Conservation (phyloP, 2,113 vertebrate genomes). For the Junco hyemalis region DNA sequence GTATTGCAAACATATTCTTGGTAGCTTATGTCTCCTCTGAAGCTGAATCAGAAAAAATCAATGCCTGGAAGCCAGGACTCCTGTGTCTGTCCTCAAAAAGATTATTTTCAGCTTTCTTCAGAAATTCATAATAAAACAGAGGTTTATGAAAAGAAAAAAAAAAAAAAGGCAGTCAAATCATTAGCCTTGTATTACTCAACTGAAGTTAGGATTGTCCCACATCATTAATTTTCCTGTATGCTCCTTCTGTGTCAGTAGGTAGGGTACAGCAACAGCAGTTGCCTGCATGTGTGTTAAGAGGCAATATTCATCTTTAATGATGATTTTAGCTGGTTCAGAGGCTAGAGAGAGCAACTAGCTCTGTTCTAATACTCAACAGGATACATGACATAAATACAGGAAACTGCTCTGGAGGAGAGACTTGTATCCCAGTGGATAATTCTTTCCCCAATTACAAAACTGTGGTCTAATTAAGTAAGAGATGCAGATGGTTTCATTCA, state of each 20-base stretch:
- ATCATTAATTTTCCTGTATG: background rate
- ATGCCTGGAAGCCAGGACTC: background rate
- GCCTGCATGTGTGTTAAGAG: background rate
- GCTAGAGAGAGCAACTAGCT: background rate
- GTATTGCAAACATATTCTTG: background rate
- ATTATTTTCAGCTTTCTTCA: background rate
- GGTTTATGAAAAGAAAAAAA: background rate
- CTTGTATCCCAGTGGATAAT: background rate
- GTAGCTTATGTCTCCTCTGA: background rate
- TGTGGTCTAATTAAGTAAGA: background rate
- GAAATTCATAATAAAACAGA: background rate
- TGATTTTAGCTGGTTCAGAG: background rate
- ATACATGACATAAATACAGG: background rate
- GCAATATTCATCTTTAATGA: background rate
- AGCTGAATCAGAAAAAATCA: background rate
- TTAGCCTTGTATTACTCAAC: background rate
- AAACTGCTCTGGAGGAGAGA: background rate
- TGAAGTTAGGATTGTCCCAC: background rate
- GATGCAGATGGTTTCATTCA: background rate
- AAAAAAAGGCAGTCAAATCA: background rate
- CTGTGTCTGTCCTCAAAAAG: background rate
- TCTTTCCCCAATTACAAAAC: background rate
- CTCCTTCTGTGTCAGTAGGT: background rate
- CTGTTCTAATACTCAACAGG: background rate
- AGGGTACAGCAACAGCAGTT: background rate